Percentiles rank a stretch among this genome's conserved stretches.
phyloP scores from a whole-genome alignment of 2,113 vertebrate genomes.

The Lophius piscatorius region DNA sequence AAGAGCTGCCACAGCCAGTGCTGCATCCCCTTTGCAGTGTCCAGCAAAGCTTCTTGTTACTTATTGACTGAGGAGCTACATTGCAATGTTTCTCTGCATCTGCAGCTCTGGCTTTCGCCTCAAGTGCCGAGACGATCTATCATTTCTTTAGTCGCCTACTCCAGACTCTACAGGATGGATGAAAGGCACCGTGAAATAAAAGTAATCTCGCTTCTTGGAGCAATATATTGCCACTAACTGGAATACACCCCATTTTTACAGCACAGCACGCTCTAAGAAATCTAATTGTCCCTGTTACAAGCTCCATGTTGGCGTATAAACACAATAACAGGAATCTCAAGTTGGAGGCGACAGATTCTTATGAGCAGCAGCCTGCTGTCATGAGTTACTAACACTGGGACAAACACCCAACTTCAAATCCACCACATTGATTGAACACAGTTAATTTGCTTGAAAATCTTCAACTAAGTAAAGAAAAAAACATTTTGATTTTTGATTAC shows the following conservation, averaged over 20 bases:
- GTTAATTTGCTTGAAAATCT: too few species aligned
- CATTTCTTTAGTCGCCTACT: constrained; percentile 46
- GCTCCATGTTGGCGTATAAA: constrained; percentile 18
- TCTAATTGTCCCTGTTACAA: constrained; percentile 43
- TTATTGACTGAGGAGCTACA: constrained; percentile 62
- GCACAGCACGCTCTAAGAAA: constrained; percentile 35
- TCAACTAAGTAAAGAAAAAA: neutral
- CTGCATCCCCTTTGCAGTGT: constrained; percentile 36
- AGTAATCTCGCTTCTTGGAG: constrained; percentile 59
- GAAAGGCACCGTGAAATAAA: constrained; percentile 66
- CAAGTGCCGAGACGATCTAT: constrained; percentile 55
- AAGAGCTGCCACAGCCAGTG: constrained; percentile 37
- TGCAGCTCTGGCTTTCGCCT: constrained; percentile 34
- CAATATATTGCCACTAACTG: constrained; percentile 42
- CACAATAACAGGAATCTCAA: constrained; percentile 20
- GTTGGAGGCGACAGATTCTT: constrained; percentile 20
- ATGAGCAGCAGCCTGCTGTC: constrained; percentile 1
- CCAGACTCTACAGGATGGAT: constrained; percentile 44
- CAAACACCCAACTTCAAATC: constrained; percentile 4
- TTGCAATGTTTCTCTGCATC: constrained; percentile 48
- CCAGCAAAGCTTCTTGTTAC: constrained; percentile 48
- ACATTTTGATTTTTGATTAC: neutral
- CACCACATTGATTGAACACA: neutral
- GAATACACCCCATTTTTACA: constrained; percentile 30
- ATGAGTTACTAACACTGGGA: neutral